Base-by-base conservation (phyloP, 35 echinoderm and acorn worm species). In the Lytechinus pictus region DNA sequence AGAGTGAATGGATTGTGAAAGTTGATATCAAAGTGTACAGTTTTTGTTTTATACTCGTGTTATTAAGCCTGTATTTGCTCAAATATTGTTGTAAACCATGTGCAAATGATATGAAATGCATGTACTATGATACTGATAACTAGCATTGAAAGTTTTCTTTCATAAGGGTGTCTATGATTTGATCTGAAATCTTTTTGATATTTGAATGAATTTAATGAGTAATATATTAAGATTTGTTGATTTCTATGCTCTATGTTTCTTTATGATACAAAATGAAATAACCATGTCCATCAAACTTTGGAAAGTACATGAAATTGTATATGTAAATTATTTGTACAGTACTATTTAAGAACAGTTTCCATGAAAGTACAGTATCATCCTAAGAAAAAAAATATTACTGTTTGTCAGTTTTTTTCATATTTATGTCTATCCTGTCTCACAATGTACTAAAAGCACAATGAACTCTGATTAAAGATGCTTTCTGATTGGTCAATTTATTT, bases 91-190 rank as follows among this genome's bases (percentile, higher is more conserved):
- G 56, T 54, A 57, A 93, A 55, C 53, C 53, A 93, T 53, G 56
- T 93, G 56, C 91, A 93, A 54, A 55, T 93, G 53, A 55, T 29
- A 57, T 94, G 51, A 91, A 52, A 53, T 16, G 54, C 44, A 53
- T 53, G 89, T 79, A 79, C 66, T 79, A n/a, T 79, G 66, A 79
- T 79, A 91, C 19, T 8, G 55, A 87, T 95, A 24, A n/a, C 9
- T 71, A 61, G 71, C 66, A 95, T 54, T 95, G 57, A 95, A 87
- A 53, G 55, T 27, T 89, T 95, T 54, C 57, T 55, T 53, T 91
- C 89, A 24, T 10, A 19, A 89, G 56, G 93, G 93, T 95, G 86
- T 95, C 86, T 95, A 95, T 86, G 28, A 71, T 53, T 53, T 86
- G 71, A 71, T 54, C 94, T 92, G 60, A 95, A 51, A 95, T 79